phyloP scores from a whole-genome alignment of 2,113 vertebrate species.

The Ochotona princeps region DNA sequence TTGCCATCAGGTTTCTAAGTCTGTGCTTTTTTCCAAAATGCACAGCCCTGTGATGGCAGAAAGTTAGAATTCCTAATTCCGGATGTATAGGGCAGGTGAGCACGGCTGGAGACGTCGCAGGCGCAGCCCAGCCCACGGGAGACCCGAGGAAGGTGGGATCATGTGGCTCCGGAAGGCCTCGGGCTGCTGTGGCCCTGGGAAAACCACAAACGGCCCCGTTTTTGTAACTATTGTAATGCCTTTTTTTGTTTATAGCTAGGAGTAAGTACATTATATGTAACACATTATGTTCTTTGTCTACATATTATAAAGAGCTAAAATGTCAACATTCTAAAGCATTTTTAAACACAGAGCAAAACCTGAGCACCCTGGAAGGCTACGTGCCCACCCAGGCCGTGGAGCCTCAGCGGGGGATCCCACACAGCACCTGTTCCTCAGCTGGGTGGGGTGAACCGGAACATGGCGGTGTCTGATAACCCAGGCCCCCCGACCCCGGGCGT shows the following conservation, averaged over 20 bases:
- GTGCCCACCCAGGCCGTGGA: not conserved
- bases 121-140: too few species aligned
- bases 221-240: not conserved
- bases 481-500: not conserved
- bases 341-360: not conserved
- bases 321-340: not conserved
- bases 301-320: not conserved
- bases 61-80: not conserved
- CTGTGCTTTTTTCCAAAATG: not conserved
- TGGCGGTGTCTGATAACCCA: not conserved
- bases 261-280: too few species aligned
- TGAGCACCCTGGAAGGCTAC: not conserved
- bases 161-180: too few species aligned
- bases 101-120: fast-evolving
- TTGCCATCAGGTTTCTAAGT: too few species aligned
- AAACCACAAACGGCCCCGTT: not conserved
- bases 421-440: fast-evolving
- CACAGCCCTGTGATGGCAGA: not conserved
- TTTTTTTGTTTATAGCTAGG: too few species aligned
- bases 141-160: too few species aligned
- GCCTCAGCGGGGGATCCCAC: not conserved
- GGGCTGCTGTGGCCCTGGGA: too few species aligned
- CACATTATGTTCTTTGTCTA: not conserved
- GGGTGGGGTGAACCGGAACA: not conserved
- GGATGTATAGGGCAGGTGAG: not conserved